These are phyloP conservation scores for Himalopsyche tibetana DNA, from an alignment of 2,888 invertebrate species.

Conservation along the genomic window DNA sequence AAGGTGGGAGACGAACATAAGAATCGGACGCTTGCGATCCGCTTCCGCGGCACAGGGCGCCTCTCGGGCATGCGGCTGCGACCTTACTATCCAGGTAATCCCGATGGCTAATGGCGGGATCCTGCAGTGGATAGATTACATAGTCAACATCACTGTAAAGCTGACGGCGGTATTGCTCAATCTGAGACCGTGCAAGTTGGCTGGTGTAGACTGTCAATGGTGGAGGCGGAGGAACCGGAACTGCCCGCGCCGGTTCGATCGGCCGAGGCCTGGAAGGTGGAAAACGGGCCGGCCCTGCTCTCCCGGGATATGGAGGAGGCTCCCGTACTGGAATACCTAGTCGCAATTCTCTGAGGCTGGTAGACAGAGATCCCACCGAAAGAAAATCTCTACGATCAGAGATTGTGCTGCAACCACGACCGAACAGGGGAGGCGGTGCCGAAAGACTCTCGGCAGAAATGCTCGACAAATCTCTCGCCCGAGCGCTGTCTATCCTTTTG, in stretches of 20 bases:
- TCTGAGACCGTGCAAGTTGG: conserved; percentile 84
- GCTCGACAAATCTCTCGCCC: conserved; percentile 68
- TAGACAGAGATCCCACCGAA: conserved; percentile 51
- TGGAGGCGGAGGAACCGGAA: conserved; percentile 82
- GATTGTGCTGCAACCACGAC: conserved; percentile 70
- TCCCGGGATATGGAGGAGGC: conserved; percentile 83
- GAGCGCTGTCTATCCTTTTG: conserved; percentile 81
- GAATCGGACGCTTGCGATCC: conserved; percentile 88
- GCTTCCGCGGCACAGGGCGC: conserved; percentile 88
- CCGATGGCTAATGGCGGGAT: conserved; percentile 92
- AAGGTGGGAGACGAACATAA: conserved; percentile 81
- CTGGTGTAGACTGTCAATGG: conserved; percentile 85
- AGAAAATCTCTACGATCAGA: conserved; percentile 67
- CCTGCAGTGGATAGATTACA: conserved; percentile 93
- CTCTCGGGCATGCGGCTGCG: conserved; percentile 83
- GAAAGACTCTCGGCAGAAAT: conserved; percentile 69
- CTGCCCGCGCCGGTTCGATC: conserved; percentile 72
- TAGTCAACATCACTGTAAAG: conserved; percentile 94
- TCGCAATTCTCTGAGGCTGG: conserved; percentile 66
- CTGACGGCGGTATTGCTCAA: conserved; percentile 92
- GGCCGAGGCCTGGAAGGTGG: conserved; percentile 77
- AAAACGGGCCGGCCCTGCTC: conserved; percentile 71
- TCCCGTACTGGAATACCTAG: conserved; percentile 73
- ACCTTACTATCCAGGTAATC: conserved; percentile 94
- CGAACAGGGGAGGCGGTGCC: conserved; percentile 81